Evolutionary conservation across 1,140 invertebrate genomes (phyloP), one percentile per base, ranked within the genome.

Genomic region (Papilio helenus): DNA sequence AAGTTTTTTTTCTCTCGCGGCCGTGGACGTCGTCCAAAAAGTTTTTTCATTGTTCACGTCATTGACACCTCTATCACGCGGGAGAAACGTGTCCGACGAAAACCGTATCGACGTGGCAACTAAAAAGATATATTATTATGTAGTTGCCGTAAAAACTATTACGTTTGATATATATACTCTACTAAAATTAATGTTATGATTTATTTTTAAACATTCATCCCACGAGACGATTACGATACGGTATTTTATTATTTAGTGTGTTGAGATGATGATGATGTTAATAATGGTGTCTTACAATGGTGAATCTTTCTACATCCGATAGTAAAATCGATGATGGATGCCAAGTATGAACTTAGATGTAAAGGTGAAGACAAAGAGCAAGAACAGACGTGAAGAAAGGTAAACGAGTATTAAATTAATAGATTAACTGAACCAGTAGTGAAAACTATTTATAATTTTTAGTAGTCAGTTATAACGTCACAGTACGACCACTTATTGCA

Each of bases 1-100:
- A 74, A 26, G n/a, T 23, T 74, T 74, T 44, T 73, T 74, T 51
- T 44, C 20, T 44, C 26, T 14, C 14, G 61, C 72, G 44, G 44
- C 72, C 72, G 72, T 74, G 72, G 72, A 74, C 72, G 42, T 14
- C 72, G 72, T 74, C 72, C 72, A 74, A 74, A 74, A 49, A 44
- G 42, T 74, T 74, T 74, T 74, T 74, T 49, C 72, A 46, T 74
- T 74, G 72, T 74, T 74, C 72, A 74, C 72, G 72, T 74, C 72
- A 74, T 49, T 49, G 72, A 49, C 72, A 74, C 72, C n/a, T 44
- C 72, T 49, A 74, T 74, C 72, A 74, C 72, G 72, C 72, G 72
- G 20, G 2, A 23, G 72, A 49, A 12, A 29, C 72, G 72, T 74
- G 72, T 23, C 20, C 72, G 42, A n/a, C 72, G 39, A 46, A 74